Base-by-base conservation (phyloP, 2,113 vertebrate species). In the Coreoperca whiteheadi region DNA sequence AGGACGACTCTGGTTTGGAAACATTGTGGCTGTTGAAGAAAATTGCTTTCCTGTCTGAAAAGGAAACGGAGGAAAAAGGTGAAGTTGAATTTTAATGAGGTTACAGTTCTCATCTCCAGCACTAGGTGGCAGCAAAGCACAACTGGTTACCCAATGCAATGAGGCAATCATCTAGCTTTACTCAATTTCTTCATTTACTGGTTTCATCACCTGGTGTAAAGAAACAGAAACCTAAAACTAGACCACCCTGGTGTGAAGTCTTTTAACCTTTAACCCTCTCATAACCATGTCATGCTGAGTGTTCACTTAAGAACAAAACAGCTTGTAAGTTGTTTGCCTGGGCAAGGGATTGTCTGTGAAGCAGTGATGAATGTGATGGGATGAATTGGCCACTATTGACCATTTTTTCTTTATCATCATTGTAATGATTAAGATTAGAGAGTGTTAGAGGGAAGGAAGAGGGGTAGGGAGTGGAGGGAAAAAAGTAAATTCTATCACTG, bases 1-100 rank as follows among this genome's bases (percentile, higher is more conserved):
- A 99, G 11, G 98, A 99, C 0, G 98, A 99, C 91, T 99, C 98
- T 0, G 98, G 98, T 89, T 99, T 99, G 51, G 98, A 99, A 85
- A 99, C 98, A 14, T 99, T 99, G 96, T 99, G 98, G 91, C 98
- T 99, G 93, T 99, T 99, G 95, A 99, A 99, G 96, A 99, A 99
- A 95, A 99, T 99, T 56, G 98, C 97, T 96, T 98, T 97, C 81
- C 98, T 96, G 91, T 99, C 98, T 99, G 95, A 32, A 95, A 95
- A 76, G 56, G 50, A 68, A 71, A 79, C 11, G 71, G 23, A 66
- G 4, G 3, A 57, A 46, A 53, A 32, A 72, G 8, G 16, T 11
- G 7, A 74, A n/a, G 37, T 15, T 39, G 9, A n/a, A 1, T 12
- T 79, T 23, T 37, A 32, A 56, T 41, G 4, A 12, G 25, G 4